These are phyloP conservation scores for Zaprionus davidi DNA, from an alignment of 1,140 invertebrate genomes.

Conservation along the genomic window DNA sequence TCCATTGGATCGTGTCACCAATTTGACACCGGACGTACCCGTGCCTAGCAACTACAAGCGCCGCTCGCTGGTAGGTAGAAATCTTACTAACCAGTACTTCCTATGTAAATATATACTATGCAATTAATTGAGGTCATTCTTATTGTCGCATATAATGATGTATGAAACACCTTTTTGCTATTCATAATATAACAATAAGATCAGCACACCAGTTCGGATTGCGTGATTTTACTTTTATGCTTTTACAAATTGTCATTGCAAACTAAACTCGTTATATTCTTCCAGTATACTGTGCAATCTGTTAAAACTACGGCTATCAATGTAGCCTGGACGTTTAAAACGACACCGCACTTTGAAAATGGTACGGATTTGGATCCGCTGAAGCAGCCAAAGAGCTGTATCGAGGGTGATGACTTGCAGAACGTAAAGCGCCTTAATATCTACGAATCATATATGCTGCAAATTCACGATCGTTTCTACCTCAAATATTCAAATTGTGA, in stretches of 20 bases:
- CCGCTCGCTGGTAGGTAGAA: conserved; percentile 47
- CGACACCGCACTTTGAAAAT: conserved; percentile 87
- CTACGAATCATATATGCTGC: conserved; percentile 94
- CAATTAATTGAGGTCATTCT: neutral
- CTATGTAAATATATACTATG: neutral
- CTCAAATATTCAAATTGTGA: conserved; percentile 86
- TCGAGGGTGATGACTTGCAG: conserved; percentile 90
- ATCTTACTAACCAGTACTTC: neutral
- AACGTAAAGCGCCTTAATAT: conserved; percentile 92
- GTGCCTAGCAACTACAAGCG: conserved; percentile 84
- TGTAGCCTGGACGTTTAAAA: conserved; percentile 93
- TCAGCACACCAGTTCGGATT: neutral
- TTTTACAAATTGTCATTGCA: neutral
- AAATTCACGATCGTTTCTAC: conserved; percentile 93
- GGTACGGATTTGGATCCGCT: conserved; percentile 84
- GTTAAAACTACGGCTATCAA: conserved; percentile 87
- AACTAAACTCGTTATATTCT: conserved; percentile 1
- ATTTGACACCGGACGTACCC: conserved; percentile 87
- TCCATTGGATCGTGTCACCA: conserved; percentile 85
- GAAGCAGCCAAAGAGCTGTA: conserved; percentile 88
- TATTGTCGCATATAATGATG: neutral
- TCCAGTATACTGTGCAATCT: conserved; percentile 87
- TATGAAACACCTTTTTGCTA: neutral
- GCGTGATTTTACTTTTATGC: neutral
- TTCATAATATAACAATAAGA: neutral